These are phyloP conservation scores for Scomber scombrus DNA, from an alignment of 2,113 vertebrate species.

Conservation along the genomic window DNA sequence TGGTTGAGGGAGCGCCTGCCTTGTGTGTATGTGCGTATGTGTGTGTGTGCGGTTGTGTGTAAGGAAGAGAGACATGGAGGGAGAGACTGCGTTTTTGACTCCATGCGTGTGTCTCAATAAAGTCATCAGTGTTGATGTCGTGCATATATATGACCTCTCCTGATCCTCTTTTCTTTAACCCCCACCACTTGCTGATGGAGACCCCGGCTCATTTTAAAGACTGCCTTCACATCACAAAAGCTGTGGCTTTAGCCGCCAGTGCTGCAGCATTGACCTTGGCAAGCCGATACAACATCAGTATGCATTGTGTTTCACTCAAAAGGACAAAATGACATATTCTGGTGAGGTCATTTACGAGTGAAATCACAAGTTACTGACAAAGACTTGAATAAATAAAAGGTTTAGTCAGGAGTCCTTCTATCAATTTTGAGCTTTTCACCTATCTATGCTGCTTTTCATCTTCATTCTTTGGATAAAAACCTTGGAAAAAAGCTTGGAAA, in stretches of 20 bases:
- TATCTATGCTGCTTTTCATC: neutral
- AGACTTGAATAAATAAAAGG: constrained; percentile 38
- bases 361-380: constrained; percentile 36
- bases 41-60: constrained; percentile 6
- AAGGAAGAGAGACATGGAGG: neutral
- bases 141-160: constrained; percentile 72
- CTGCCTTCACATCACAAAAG: constrained; percentile 49
- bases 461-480: constrained; percentile 10
- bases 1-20: constrained; percentile 67
- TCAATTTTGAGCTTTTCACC: constrained; percentile 20
- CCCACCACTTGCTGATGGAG: constrained; percentile 60
- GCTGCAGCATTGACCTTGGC: constrained; percentile 58
- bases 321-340: constrained; percentile 52
- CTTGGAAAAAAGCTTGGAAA: constrained; percentile 10
- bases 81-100: constrained; percentile 55
- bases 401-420: neutral
- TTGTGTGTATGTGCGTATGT: constrained; percentile 31
- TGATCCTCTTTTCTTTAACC: constrained; percentile 57
- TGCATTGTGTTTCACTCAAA: constrained; percentile 62
- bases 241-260: constrained; percentile 53
- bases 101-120: constrained; percentile 62
- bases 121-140: constrained; percentile 66
- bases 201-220: constrained; percentile 61
- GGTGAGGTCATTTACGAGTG: constrained; percentile 37
- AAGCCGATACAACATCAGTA: constrained; percentile 64